Conservation (phyloP, 30 jellyfish, hydroid and myxozoan genomes). For the Turritopsis dohrnii region DNA sequence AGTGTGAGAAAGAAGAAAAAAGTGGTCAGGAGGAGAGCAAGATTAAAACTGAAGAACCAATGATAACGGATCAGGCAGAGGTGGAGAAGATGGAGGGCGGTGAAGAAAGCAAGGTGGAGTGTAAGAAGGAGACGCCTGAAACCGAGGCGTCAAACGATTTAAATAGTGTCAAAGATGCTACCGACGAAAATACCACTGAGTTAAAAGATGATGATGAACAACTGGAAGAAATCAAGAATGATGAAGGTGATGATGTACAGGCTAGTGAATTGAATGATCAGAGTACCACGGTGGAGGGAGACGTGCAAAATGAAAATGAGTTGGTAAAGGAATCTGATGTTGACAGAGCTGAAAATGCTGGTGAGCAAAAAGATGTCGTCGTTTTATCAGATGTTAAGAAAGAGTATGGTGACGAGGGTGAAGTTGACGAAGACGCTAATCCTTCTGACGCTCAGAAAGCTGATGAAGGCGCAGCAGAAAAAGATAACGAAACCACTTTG, state of each 20-base stretch:
- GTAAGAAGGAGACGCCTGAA: not conserved
- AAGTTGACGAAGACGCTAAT: not conserved
- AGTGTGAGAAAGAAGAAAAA: not conserved
- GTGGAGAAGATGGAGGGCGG: not conserved
- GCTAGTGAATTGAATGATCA: not conserved
- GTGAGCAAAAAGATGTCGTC: not conserved
- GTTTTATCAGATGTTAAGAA: not conserved
- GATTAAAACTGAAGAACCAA: not conserved
- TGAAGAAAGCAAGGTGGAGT: not conserved
- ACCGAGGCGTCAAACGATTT: not conserved
- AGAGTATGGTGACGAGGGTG: constrained; percentile 21
- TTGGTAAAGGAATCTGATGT: not conserved
- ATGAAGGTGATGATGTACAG: constrained; percentile 14
- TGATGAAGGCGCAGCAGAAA: constrained; percentile 3
- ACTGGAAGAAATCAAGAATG: not conserved
- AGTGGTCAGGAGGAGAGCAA: not conserved
- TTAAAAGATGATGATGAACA: not conserved
- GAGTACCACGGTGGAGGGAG: not conserved
- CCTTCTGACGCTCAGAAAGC: not conserved
- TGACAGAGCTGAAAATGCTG: constrained; percentile 8
- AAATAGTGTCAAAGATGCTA: not conserved
- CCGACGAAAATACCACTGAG: not conserved
- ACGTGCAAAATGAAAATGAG: not conserved
- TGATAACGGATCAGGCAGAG: not conserved
- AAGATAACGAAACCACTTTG: not conserved